Conservation (phyloP, 2,888 invertebrate genomes). For the Flexamia atlantica region DNA sequence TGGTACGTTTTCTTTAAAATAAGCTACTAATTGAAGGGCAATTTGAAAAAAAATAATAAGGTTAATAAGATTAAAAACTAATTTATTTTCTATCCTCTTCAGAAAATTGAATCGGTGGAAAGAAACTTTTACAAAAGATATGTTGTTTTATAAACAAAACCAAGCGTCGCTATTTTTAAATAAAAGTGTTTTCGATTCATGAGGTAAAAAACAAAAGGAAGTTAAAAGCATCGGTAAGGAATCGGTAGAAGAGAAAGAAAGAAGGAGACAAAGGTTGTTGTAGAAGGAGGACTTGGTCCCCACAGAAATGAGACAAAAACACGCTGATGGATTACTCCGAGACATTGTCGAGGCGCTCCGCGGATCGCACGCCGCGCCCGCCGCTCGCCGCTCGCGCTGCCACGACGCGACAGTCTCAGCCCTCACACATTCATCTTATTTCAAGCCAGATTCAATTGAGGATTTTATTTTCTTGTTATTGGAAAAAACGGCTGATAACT, state of each 20-base stretch:
- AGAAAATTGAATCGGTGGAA: not conserved
- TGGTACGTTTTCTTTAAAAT: no score
- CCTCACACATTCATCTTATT: no score
- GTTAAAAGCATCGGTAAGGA: slow-evolving; percentile 38
- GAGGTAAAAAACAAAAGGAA: slow-evolving; percentile 6
- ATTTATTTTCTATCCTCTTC: no score
- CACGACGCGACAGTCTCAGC: no score
- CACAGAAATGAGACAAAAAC: slow-evolving; percentile 38
- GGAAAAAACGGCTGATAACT: no score
- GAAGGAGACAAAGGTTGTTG: not conserved
- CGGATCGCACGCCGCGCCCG: not conserved
- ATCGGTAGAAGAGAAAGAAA: not conserved
- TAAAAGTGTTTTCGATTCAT: slow-evolving; percentile 18
- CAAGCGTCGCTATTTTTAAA: not conserved
- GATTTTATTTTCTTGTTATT: no score
- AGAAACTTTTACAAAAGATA: not conserved
- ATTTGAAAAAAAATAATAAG: no score
- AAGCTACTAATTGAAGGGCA: no score
- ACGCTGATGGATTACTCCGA: slow-evolving; percentile 41
- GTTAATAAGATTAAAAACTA: no score
- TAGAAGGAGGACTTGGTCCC: slow-evolving; percentile 31
- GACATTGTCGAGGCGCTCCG: slow-evolving; percentile 1
- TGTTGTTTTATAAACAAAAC: slow-evolving; percentile 2
- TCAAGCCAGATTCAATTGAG: no score
- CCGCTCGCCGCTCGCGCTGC: no score